Percentiles rank a stretch among this genome's conserved stretches.
Conservation (phyloP, 2,888 invertebrate species). For the Hypena proboscidalis region DNA sequence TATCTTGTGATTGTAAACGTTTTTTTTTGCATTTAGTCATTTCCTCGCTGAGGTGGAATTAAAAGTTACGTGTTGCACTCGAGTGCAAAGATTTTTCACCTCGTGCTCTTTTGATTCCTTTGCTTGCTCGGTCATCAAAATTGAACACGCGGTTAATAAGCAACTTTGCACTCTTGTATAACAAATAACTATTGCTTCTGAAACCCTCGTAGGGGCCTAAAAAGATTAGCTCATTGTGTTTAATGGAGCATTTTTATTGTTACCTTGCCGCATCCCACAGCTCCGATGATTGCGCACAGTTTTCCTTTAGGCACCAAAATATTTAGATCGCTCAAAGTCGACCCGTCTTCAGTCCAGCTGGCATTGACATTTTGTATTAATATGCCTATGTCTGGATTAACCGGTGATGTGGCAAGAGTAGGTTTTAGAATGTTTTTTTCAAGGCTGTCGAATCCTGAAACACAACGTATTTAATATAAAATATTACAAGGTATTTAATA, state of each 20-base stretch:
- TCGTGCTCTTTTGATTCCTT: too few relatives aligned
- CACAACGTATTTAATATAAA: constrained; percentile 10
- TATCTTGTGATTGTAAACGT: too few relatives aligned
- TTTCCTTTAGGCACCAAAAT: constrained; percentile 86
- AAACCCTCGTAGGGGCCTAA: too few relatives aligned
- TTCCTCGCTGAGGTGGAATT: too few relatives aligned
- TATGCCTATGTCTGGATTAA: constrained; percentile 67
- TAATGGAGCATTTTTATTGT: not conserved
- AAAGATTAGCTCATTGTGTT: not conserved
- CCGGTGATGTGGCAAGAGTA: constrained; percentile 46
- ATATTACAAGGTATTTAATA: too few relatives aligned
- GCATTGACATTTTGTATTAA: constrained; percentile 70
- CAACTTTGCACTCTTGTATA: too few relatives aligned
- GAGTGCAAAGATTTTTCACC: too few relatives aligned
- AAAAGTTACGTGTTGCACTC: too few relatives aligned
- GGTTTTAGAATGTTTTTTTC: constrained; percentile 65
- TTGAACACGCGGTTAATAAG: too few relatives aligned
- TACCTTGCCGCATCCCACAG: constrained; percentile 94
- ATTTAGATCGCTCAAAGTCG: constrained; percentile 81
- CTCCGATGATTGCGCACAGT: constrained; percentile 93
- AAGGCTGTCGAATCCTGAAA: constrained; percentile 70
- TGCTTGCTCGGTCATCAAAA: too few relatives aligned
- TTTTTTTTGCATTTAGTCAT: too few relatives aligned
- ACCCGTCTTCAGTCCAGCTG: constrained; percentile 72
- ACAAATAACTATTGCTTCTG: too few relatives aligned